Evolutionary conservation across 2,113 vertebrate species (phyloP), one percentile per base, ranked within the genome.

Genomic region (Sciurus niger): DNA sequence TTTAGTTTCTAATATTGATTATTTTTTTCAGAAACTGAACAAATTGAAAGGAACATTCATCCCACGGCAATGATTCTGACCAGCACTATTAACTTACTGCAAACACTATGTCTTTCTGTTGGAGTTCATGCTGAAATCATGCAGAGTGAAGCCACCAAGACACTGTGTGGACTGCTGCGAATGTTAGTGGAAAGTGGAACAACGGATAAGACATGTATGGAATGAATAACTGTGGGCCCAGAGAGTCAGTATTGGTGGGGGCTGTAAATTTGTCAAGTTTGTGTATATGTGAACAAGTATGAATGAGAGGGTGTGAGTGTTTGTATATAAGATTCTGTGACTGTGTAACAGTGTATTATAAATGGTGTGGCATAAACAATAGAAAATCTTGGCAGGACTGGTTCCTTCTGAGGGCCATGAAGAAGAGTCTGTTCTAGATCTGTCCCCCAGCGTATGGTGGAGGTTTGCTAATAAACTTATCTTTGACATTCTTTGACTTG

Each of bases 161-260:
- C 99, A 6, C 97, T 99, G 65, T 99, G 99, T 72, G 99, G 99
- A 12, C 99, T 99, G 0, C 99, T 99, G 48, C 98, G 99, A 67
- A 99, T 99, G 99, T 98, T 99, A 32, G 99, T 99, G 97, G 99
- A 99, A 93, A 99, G 99, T 34, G 99, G 99, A 18, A 99, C 99
- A 1, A 98, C 98, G 58, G 99, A 99, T 97, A 99, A 99, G 97
- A 99, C 99, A 32, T 98, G 99, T 99, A 99, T 43, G 34, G 79
- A 58, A 0, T 14, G 17, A 3, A 17, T 65, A 37, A 34, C 2
- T 46, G 20, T 78, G 92, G 85, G 90, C 68, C 34, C 25, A 46
- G 30, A 51, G 63, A 46, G 34, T 72, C 86, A 65, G 25, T 7
- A 2, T 16, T 25, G 63, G 60, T 63, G 24, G 32, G 74, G 74